These are phyloP conservation scores for Tetramorium parvispinum DNA, from an alignment of 1,140 invertebrate species.

Conservation along the genomic window DNA sequence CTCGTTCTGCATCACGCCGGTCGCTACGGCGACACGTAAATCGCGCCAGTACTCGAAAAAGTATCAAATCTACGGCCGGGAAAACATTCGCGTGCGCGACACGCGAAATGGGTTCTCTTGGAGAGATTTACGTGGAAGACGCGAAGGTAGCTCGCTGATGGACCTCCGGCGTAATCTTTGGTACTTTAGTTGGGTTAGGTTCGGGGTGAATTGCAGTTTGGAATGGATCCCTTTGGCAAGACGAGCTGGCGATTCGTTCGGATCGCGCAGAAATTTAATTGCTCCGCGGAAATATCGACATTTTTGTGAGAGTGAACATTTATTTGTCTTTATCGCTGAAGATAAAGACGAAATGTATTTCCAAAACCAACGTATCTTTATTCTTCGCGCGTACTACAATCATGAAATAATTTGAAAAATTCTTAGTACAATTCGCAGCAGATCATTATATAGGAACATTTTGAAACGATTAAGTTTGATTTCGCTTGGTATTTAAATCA, in stretches of 20 bases:
- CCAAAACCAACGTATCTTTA: background rate
- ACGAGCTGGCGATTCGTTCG: background rate
- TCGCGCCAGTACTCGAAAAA: conserved; percentile 13
- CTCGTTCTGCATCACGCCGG: background rate
- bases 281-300: background rate
- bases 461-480: background rate
- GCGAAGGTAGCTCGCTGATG: conserved; percentile 27
- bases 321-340: background rate
- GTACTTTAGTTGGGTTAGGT: conserved; percentile 18
- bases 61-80: conserved; percentile 22
- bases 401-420: background rate
- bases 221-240: conserved; percentile 1
- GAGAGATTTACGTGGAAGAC: background rate
- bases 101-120: conserved; percentile 15
- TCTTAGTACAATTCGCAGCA: background rate
- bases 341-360: background rate
- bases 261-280: background rate
- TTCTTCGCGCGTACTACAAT: background rate
- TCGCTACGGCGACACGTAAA: conserved; percentile 23
- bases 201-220: background rate
- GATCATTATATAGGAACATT: background rate
- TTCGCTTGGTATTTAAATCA: background rate
- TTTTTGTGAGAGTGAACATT: conserved; percentile 14
- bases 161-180: conserved; percentile 21
- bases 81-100: conserved; percentile 1